These are phyloP conservation scores for Ornithoptera alexandrae DNA, from an alignment of 2,888 invertebrate species.

Conservation along the genomic window DNA sequence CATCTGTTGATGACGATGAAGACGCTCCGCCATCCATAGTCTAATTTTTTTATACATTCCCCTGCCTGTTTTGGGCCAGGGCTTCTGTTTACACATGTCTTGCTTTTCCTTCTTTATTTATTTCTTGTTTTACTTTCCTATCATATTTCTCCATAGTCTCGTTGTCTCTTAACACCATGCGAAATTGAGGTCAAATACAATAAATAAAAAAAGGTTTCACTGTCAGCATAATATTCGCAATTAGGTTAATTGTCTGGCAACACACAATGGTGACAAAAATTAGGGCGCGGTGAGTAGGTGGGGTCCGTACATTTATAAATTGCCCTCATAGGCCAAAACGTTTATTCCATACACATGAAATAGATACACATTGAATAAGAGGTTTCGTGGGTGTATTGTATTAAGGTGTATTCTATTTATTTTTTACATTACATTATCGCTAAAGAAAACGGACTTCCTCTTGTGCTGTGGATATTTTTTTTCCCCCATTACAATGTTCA, in stretches of 20 bases:
- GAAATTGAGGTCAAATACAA: too few relatives aligned
- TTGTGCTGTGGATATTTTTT: too few relatives aligned
- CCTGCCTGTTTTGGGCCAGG: too few relatives aligned
- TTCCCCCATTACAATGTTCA: background rate
- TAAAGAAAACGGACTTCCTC: background rate
- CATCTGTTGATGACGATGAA: too few relatives aligned
- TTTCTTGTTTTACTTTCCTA: too few relatives aligned
- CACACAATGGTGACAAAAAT: constrained; percentile 22
- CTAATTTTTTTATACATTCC: too few relatives aligned
- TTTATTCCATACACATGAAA: constrained; percentile 12
- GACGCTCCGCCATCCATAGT: too few relatives aligned
- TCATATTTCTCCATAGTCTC: too few relatives aligned
- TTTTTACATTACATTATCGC: background rate
- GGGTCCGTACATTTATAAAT: constrained; percentile 19
- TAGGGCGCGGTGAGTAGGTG: constrained; percentile 25
- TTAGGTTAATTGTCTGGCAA: constrained; percentile 21
- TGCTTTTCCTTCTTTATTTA: too few relatives aligned
- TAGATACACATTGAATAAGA: constrained; percentile 10
- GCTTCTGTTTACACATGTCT: too few relatives aligned
- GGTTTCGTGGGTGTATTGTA: background rate
- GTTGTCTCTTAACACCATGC: too few relatives aligned
- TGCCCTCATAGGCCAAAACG: constrained; percentile 17
- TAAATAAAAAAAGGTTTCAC: background rate
- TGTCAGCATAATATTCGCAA: constrained; percentile 3
- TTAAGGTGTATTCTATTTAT: background rate